Evolutionary conservation across 2,888 invertebrate genomes (phyloP).

Genomic region (Drosophila pullipes): DNA sequence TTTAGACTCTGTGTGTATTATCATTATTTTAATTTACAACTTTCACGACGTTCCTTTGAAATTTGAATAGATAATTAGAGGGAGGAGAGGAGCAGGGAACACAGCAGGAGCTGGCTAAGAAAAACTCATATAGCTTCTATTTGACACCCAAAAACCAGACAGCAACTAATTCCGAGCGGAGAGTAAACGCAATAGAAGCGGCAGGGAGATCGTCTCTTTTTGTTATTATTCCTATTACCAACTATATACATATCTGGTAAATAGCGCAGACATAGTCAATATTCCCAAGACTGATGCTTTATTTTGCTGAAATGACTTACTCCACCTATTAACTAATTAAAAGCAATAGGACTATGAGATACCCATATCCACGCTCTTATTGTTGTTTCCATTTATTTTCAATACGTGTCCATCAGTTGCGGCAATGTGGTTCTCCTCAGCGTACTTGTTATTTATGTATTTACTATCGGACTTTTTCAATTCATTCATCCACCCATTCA

Average conservation of each 20-base stretch:
- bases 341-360: neutral
- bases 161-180: neutral
- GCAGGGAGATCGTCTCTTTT: neutral
- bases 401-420: neutral
- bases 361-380: neutral
- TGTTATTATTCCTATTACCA: neutral
- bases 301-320: neutral
- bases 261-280: neutral
- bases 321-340: neutral
- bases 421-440: neutral
- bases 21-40: conserved; percentile 70
- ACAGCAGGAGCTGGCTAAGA: conserved; percentile 24
- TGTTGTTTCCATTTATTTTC: neutral
- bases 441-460: conserved; percentile 31
- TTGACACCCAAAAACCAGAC: conserved; percentile 30
- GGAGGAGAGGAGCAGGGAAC: neutral
- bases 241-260: neutral
- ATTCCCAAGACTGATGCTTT: neutral
- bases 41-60: conserved; percentile 65
- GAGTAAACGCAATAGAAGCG: neutral
- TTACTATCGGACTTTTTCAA: conserved; percentile 20
- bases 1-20: conserved; percentile 45
- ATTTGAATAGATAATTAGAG: conserved; percentile 48
- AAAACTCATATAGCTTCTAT: conserved; percentile 20
- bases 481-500: conserved; percentile 22